Percentiles rank a stretch among this genome's conserved stretches.
Evolutionary conservation across 2,113 vertebrate species (phyloP).

Genomic region (Sebastes schlegelii): DNA sequence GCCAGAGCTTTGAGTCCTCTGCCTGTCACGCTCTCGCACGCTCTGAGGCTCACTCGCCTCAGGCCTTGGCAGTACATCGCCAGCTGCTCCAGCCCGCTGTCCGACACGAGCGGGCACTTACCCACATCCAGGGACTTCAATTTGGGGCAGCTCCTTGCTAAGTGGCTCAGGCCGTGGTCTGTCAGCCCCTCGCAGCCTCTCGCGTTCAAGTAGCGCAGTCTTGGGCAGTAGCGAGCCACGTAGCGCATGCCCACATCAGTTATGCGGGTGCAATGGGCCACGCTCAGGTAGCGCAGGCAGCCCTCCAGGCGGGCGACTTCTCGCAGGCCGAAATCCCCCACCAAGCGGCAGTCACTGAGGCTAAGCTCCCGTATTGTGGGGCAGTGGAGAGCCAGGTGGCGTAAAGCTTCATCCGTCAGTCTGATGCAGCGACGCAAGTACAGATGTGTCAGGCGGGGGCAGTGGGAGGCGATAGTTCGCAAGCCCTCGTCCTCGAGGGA

Average conservation of each 20-base stretch:
- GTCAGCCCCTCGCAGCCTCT: constrained; percentile 97
- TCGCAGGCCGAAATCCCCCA: constrained; percentile 95
- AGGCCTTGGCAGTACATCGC: constrained; percentile 95
- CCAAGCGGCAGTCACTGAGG: constrained; percentile 95
- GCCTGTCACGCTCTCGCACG: constrained; percentile 94
- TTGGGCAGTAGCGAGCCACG: constrained; percentile 95
- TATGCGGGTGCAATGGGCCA: constrained; percentile 96
- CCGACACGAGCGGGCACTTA: constrained; percentile 96
- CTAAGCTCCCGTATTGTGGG: constrained; percentile 92
- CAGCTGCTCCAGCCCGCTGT: constrained; percentile 92
- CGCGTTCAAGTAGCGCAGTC: constrained; percentile 97
- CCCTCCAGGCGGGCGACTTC: constrained; percentile 96
- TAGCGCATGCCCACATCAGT: constrained; percentile 97
- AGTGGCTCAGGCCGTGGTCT: constrained; percentile 94
- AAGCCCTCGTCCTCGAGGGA: constrained; percentile 96
- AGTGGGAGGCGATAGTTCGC: constrained; percentile 96
- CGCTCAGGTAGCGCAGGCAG: constrained; percentile 95
- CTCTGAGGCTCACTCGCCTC: constrained; percentile 94
- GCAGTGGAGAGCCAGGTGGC: constrained; percentile 96
- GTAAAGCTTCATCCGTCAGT: constrained; percentile 94
- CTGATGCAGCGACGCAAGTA: constrained; percentile 95
- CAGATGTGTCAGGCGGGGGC: constrained; percentile 96
- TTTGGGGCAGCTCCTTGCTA: constrained; percentile 95
- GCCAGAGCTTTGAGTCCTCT: constrained; percentile 94
- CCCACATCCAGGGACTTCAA: constrained; percentile 96